Evolutionary conservation across 1,140 invertebrate species (phyloP).

Genomic region (Oscheius sp.): DNA sequence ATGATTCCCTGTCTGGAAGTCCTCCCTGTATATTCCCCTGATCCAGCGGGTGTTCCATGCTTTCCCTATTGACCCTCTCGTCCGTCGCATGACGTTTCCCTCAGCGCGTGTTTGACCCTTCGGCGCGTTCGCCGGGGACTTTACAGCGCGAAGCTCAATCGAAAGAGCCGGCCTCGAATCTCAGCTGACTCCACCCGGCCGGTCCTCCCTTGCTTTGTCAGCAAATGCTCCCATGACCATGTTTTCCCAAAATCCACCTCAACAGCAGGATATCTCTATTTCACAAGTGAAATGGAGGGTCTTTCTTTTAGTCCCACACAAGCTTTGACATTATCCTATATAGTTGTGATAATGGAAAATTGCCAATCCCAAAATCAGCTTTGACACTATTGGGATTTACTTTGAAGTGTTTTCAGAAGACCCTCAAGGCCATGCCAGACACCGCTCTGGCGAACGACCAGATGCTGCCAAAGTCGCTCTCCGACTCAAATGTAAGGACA

Average conservation of each 20-base stretch:
- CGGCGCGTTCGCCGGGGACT: too few species aligned
- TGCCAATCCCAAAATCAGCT: background rate
- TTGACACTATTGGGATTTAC: background rate
- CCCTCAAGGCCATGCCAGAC: background rate
- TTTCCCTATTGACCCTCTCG: too few species aligned
- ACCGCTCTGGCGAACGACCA: background rate
- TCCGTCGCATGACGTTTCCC: too few species aligned
- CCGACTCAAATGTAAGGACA: background rate
- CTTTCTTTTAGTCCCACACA: background rate
- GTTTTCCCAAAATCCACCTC: background rate
- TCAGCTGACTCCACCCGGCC: conserved; percentile 3
- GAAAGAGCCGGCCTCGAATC: background rate
- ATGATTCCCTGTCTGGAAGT: too few species aligned
- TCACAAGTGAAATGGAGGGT: too few species aligned
- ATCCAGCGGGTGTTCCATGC: too few species aligned
- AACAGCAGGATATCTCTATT: too few species aligned
- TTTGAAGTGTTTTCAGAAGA: background rate
- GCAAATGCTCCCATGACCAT: background rate
- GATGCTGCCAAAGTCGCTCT: background rate
- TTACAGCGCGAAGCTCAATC: background rate
- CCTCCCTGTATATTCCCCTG: too few species aligned
- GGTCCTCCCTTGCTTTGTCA: background rate
- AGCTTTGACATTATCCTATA: background rate
- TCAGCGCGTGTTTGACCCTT: too few species aligned
- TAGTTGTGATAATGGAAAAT: background rate